phyloP scores from a whole-genome alignment of 2,113 vertebrate species.

The Bufo gargarizans region DNA sequence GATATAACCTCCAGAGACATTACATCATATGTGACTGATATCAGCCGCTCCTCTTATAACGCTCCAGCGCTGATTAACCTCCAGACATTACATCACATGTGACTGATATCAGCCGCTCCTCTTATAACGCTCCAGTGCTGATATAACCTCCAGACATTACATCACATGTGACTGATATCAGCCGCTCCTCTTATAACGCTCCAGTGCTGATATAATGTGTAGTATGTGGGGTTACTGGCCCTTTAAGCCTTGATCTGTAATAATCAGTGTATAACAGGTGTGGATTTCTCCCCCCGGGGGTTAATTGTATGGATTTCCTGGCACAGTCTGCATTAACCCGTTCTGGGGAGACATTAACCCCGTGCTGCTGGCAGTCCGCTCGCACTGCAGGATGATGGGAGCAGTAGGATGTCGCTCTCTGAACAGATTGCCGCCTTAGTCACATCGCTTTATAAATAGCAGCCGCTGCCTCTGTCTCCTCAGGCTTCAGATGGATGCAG shows the following conservation, averaged over 20 bases:
- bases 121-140: too few species aligned
- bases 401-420: not conserved
- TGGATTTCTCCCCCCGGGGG: too few species aligned
- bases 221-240: not conserved
- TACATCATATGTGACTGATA: too few species aligned
- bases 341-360: not conserved
- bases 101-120: too few species aligned
- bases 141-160: too few species aligned
- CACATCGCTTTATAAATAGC: not conserved
- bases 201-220: not conserved
- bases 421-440: not conserved
- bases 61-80: too few species aligned
- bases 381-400: not conserved
- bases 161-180: too few species aligned
- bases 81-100: too few species aligned
- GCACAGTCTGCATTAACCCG: not conserved
- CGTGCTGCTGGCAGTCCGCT: not conserved
- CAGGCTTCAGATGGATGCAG: not conserved
- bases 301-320: not conserved
- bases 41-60: too few species aligned
- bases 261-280: not conserved
- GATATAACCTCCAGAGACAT: too few species aligned
- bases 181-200: too few species aligned
- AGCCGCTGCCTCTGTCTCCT: not conserved
- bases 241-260: not conserved